phyloP scores from a whole-genome alignment of 2,797 vertebrate genomes.

The Echeneis naucrates region DNA sequence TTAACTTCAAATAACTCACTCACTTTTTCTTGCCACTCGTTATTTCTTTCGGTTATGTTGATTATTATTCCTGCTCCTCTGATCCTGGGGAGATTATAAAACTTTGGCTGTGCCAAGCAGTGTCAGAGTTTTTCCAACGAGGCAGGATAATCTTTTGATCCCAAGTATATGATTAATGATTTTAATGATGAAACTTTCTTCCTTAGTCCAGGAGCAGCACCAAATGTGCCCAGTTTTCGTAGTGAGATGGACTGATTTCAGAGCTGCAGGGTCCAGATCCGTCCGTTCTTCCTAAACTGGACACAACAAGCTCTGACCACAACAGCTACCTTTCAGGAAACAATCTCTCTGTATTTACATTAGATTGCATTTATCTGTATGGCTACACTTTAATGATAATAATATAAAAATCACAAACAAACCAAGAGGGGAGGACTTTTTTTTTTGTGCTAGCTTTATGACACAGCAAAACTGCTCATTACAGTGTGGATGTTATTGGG shows the following conservation, averaged over 20 bases:
- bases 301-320: slow-evolving; percentile 44
- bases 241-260: slow-evolving; percentile 49
- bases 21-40: slow-evolving; percentile 5
- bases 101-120: slow-evolving; percentile 43
- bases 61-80: slow-evolving; percentile 45
- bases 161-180: slow-evolving; percentile 61
- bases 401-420: background rate
- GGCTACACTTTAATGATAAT: background rate
- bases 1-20: background rate
- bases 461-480: slow-evolving; percentile 31
- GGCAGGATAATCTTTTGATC: slow-evolving; percentile 71
- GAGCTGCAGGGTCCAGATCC: slow-evolving; percentile 48
- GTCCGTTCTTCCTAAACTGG: slow-evolving; percentile 50
- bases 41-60: slow-evolving; percentile 39
- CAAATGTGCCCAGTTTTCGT: slow-evolving; percentile 25
- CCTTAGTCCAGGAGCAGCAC: slow-evolving; percentile 14
- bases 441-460: slow-evolving; percentile 10
- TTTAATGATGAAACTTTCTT: slow-evolving; percentile 62
- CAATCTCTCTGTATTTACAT: background rate
- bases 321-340: too few species aligned
- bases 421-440: background rate
- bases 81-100: slow-evolving; percentile 67
- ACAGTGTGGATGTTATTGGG: background rate
- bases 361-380: background rate
- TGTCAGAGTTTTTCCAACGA: slow-evolving; percentile 49